Evolutionary conservation across 2,797 vertebrate genomes (phyloP), one percentile per base, ranked within the genome.

Genomic region (Aldrovandia affinis): DNA sequence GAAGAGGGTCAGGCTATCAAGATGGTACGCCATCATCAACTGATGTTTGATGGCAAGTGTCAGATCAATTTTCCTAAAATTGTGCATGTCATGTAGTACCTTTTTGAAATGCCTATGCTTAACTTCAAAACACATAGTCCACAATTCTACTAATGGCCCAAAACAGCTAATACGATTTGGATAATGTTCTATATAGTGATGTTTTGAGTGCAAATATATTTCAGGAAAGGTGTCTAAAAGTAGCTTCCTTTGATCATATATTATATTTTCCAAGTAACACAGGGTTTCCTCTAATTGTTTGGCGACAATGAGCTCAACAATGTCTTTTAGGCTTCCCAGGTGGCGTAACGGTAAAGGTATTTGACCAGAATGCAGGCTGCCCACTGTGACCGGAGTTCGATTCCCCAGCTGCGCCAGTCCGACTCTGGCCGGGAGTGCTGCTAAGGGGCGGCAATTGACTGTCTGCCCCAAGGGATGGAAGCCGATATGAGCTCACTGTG

Each of bases 201-300:
- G 85, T 42, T 85, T 85, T n/a, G 85, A 81, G 1, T 75, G 2
- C 3, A 83, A 70, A 20, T 2, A 1, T 28, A 85, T 57, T 50
- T 33, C 73, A 2, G 85, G 81, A 15, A 86, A 73, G 7, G 73
- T 78, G 10, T 87, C 77, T 20, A 88, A 84, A 15, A 89, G 83
- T 0, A 88, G n/a, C 8, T 87, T 85, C 12, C 84, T 84, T 78
- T 88, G 88, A 78, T 87, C 85, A 28, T 4, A 83, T 50, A 85
- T 90, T 44, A 88, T 90, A 4, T 83, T 68, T 3, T 83, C 81
- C 78, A 89, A 54, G 59, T 86, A 89, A 78, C 86, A 82, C 63
- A 88, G 73, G 6, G 82, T 88, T 1, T 86, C 8, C 20, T 87
- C 83, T 1, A 86, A 90, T 33, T 0, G 75, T 61, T 83, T 84